These are phyloP conservation scores for Abrostola tripartita DNA, from an alignment of 2,888 invertebrate genomes.

Conservation along the genomic window DNA sequence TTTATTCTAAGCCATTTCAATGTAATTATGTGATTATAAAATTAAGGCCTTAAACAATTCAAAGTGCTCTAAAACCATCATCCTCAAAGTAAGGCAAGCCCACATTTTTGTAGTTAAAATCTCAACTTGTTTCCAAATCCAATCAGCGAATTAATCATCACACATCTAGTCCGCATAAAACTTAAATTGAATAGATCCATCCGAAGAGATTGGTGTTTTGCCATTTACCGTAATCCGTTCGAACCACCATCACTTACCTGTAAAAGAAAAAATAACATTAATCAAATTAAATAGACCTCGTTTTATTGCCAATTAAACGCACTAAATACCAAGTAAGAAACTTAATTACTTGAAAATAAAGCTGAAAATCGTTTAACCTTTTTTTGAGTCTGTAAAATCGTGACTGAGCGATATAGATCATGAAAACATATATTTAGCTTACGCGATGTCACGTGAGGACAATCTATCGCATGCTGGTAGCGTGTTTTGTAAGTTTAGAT, in stretches of 20 bases:
- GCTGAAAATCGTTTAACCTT: conserved; percentile 19
- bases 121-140: background rate
- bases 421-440: conserved; percentile 37
- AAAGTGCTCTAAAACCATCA: background rate
- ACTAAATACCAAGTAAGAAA: conserved; percentile 1
- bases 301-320: conserved; percentile 44
- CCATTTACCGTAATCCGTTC: conserved; percentile 40
- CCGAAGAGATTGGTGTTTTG: conserved; percentile 3
- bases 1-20: too few species aligned
- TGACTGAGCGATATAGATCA: conserved; percentile 46
- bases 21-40: too few species aligned
- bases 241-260: conserved; percentile 52
- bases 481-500: conserved; percentile 2
- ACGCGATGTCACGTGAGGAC: conserved; percentile 26
- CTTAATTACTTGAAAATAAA: conserved; percentile 5
- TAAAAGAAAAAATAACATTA: conserved; percentile 41
- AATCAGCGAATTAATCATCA: conserved; percentile 8
- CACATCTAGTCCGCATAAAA: conserved; percentile 7
- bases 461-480: conserved; percentile 9
- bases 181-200: conserved; percentile 22
- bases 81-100: background rate
- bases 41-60: too few species aligned
- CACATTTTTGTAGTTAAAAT: background rate
- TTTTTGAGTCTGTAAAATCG: conserved; percentile 36
- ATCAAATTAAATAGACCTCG: conserved; percentile 48